These are phyloP conservation scores for Notarius lentiginosus DNA, from an alignment of 2,113 vertebrate genomes.

Conservation along the genomic window DNA sequence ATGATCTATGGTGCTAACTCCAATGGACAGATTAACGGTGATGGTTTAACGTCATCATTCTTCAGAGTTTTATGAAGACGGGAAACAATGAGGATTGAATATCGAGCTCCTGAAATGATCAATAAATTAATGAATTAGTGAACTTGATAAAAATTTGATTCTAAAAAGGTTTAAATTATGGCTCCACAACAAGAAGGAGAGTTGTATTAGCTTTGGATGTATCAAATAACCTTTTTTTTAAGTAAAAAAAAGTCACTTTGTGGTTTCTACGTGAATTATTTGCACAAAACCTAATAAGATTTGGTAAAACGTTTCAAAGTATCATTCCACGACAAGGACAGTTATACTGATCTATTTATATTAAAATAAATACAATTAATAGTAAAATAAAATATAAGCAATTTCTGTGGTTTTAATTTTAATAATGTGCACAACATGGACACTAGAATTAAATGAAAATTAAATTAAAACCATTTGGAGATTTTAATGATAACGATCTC, in stretches of 20 bases:
- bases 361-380: no score
- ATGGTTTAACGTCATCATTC: slow-evolving; percentile 66
- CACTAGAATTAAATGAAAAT: neutral
- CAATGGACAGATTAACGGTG: slow-evolving; percentile 72
- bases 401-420: no score
- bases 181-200: neutral
- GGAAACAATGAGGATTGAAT: neutral
- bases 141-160: neutral
- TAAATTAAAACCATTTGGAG: neutral
- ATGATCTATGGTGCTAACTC: slow-evolving; percentile 73
- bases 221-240: neutral
- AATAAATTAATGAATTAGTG: neutral
- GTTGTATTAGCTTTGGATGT: neutral
- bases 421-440: no score
- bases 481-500: no score
- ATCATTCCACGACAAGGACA: neutral
- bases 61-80: slow-evolving; percentile 60
- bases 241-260: no score
- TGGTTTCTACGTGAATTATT: no score
- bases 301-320: no score
- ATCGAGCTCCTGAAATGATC: neutral
- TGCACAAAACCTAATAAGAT: no score
- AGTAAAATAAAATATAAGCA: no score
- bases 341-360: no score
- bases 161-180: neutral